phyloP scores from a whole-genome alignment of 1,140 invertebrate species.

The Oryctes rhinoceros region DNA sequence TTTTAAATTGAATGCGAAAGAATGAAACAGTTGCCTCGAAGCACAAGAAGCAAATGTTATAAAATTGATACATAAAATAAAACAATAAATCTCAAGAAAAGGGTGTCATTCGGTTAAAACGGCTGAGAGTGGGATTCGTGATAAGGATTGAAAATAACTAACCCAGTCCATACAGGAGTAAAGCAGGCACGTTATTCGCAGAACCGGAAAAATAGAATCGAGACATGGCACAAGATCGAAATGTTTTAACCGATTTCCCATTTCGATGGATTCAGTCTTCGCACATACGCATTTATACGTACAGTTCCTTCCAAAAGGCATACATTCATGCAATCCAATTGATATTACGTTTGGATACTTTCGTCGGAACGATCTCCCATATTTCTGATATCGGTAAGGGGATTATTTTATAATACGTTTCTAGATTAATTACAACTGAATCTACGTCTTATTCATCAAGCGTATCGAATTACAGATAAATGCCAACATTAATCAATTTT shows the following conservation, averaged over 20 bases:
- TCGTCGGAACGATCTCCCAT: too few relatives aligned
- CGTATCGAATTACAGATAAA: too few relatives aligned
- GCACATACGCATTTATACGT: conserved; percentile 33
- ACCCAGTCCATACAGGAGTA: conserved; percentile 41
- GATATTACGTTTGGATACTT: too few relatives aligned
- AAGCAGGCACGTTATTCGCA: conserved; percentile 37
- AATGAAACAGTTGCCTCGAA: conserved; percentile 12
- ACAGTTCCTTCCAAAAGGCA: conserved; percentile 12
- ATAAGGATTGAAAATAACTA: conserved; percentile 54
- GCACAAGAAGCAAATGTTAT: conserved; percentile 43
- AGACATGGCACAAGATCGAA: conserved; percentile 25
- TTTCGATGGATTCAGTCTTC: conserved; percentile 31
- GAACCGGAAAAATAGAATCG: conserved; percentile 36
- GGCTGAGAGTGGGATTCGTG: conserved; percentile 53
- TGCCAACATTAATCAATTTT: too few relatives aligned
- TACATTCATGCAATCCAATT: background rate
- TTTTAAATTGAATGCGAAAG: conserved; percentile 47
- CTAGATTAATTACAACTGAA: too few relatives aligned
- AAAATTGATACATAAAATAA: conserved; percentile 54
- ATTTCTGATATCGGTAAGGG: too few relatives aligned
- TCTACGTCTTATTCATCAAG: too few relatives aligned
- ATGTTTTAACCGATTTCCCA: conserved; percentile 40
- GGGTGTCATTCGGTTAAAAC: conserved; percentile 48
- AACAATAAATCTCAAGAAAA: conserved; percentile 52
- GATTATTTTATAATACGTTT: too few relatives aligned